phyloP scores from a whole-genome alignment of 1,140 invertebrate genomes.

The Drosophila kepulauana region DNA sequence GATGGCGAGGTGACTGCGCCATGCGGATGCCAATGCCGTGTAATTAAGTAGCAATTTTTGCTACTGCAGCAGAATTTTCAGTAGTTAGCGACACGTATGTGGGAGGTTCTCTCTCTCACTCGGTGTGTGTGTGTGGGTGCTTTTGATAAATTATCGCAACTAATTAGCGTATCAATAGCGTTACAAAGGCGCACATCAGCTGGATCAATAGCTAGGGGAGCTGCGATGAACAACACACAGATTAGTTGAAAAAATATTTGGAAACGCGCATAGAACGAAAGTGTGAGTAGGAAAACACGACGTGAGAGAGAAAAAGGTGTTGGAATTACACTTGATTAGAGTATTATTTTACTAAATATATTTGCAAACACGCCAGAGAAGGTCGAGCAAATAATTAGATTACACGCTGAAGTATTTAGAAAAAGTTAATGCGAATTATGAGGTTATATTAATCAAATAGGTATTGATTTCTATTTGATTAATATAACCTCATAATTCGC shows the following conservation, averaged over 20 bases:
- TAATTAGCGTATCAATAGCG: slow-evolving; percentile 79
- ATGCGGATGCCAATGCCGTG: slow-evolving; percentile 50
- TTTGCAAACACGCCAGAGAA: not conserved
- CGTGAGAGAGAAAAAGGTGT: not conserved
- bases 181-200: slow-evolving; percentile 41
- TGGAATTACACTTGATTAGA: not conserved
- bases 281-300: not conserved
- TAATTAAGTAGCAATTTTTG: slow-evolving; percentile 82
- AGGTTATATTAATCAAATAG: too few relatives aligned
- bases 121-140: slow-evolving; percentile 25
- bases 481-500: too few relatives aligned
- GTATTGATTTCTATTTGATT: too few relatives aligned
- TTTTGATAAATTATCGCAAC: slow-evolving; percentile 72
- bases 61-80: slow-evolving; percentile 75
- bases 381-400: too few relatives aligned
- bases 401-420: too few relatives aligned
- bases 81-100: slow-evolving; percentile 47
- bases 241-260: slow-evolving; percentile 37
- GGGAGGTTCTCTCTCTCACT: not conserved
- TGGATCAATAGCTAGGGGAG: slow-evolving; percentile 6
- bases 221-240: slow-evolving; percentile 27
- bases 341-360: not conserved
- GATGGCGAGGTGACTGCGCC: not conserved
- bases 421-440: too few relatives aligned
- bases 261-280: not conserved